phyloP scores from a whole-genome alignment of 2,888 invertebrate species.

The Tetragonula carbonaria region DNA sequence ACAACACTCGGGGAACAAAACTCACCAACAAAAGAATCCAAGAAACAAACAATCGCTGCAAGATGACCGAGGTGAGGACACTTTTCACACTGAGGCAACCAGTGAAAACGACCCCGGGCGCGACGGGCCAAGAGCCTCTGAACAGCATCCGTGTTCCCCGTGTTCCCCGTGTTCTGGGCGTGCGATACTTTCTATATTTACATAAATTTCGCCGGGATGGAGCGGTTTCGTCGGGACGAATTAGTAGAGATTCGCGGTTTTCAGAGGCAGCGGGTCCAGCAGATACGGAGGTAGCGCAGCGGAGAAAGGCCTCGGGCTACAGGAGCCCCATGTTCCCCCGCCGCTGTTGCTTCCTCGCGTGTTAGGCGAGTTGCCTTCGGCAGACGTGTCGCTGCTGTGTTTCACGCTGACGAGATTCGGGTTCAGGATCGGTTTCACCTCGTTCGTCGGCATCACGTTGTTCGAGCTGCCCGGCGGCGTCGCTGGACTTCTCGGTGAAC shows the following conservation, averaged over 20 bases:
- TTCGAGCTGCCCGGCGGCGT: slow-evolving; percentile 84
- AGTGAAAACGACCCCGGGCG: slow-evolving; percentile 7
- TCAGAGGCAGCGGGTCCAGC: slow-evolving; percentile 81
- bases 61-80: neutral
- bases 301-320: slow-evolving; percentile 88
- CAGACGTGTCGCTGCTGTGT: slow-evolving; percentile 79
- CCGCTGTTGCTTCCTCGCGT: slow-evolving; percentile 79
- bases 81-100: neutral
- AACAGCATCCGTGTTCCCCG: slow-evolving; percentile 42
- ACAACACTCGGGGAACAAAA: neutral
- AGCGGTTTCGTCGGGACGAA: slow-evolving; percentile 42
- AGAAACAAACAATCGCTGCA: neutral
- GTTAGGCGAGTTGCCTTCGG: slow-evolving; percentile 79
- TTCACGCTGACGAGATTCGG: slow-evolving; percentile 78
- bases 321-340: slow-evolving; percentile 85
- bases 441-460: slow-evolving; percentile 84
- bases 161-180: slow-evolving; percentile 14
- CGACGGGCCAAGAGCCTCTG: slow-evolving; percentile 28
- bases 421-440: slow-evolving; percentile 82
- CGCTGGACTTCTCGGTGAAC: slow-evolving; percentile 84
- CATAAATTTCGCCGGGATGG: slow-evolving; percentile 44
- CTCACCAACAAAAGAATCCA: neutral
- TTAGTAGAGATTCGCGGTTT: slow-evolving; percentile 83
- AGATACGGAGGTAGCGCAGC: slow-evolving; percentile 86
- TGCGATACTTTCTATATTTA: slow-evolving; percentile 57